phyloP scores from a whole-genome alignment of 2,113 vertebrate species.

The Sakesphorus luctuosus region DNA sequence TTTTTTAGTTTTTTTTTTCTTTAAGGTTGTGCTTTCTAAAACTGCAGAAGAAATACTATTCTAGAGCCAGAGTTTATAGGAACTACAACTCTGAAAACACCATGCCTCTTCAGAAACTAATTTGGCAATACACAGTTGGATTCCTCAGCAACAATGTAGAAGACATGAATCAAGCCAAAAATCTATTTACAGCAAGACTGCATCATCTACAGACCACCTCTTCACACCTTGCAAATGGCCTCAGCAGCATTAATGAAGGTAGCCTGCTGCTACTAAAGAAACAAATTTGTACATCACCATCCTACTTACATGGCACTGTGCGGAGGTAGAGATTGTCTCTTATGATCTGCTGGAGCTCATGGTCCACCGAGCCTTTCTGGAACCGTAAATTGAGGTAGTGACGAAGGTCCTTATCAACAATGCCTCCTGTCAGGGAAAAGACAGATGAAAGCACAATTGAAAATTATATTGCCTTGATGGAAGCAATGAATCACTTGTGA shows the following conservation, averaged over 20 bases:
- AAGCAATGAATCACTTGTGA: slow-evolving; percentile 10
- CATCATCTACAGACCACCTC: not conserved
- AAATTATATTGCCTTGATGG: not conserved
- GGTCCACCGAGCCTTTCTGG: slow-evolving; percentile 98
- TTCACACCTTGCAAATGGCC: not conserved
- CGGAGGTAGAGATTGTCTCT: slow-evolving; percentile 99
- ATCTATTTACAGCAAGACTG: not conserved
- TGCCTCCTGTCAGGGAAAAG: slow-evolving; percentile 84
- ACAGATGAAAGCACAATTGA: not conserved
- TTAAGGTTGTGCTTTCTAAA: not conserved
- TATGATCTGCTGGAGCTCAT: slow-evolving; percentile 98
- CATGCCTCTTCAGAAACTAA: not conserved
- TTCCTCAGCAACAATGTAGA: not conserved
- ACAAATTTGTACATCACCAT: not conserved
- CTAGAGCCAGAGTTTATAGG: not conserved
- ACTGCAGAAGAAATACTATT: not conserved
- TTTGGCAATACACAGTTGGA: not conserved
- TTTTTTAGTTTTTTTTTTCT: not conserved
- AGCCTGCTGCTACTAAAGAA: not conserved
- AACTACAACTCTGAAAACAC: not conserved
- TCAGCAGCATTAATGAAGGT: not conserved
- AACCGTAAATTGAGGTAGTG: slow-evolving; percentile 99
- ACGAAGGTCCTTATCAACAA: slow-evolving; percentile 97
- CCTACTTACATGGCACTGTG: slow-evolving; percentile 95
- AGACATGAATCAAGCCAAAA: not conserved